These are phyloP conservation scores for Phoenoteleia sp. DNA, from an alignment of 2,888 invertebrate species.

Conservation along the genomic window DNA sequence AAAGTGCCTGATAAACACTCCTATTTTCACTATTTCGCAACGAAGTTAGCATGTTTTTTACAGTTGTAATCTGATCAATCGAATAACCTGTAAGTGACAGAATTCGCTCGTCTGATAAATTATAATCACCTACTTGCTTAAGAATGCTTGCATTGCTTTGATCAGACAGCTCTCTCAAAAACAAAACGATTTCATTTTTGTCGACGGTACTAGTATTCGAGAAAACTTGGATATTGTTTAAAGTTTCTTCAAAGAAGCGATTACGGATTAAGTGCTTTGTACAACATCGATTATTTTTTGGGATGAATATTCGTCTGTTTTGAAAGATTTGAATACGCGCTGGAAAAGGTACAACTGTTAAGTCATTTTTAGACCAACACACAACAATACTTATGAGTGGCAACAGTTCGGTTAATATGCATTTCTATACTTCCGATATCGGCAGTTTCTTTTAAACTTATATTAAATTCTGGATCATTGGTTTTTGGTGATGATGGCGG, in stretches of 20 bases:
- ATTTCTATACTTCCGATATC: no score
- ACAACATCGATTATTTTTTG: constrained; percentile 24
- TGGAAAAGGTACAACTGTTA: background rate
- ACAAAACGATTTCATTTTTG: background rate
- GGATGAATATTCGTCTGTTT: background rate
- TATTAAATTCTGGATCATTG: no score
- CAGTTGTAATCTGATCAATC: background rate
- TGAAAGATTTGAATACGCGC: background rate
- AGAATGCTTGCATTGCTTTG: background rate
- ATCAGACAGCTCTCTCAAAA: background rate
- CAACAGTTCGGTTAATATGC: no score
- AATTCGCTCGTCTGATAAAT: constrained; percentile 24
- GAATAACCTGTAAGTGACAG: constrained; percentile 24
- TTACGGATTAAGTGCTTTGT: constrained; percentile 20
- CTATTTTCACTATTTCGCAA: constrained; percentile 33
- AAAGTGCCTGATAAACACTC: constrained; percentile 29
- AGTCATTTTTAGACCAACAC: background rate
- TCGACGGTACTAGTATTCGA: background rate
- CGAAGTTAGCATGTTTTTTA: constrained; percentile 48
- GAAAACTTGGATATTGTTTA: background rate
- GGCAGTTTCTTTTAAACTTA: no score
- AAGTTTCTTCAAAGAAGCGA: background rate
- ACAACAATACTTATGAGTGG: no score
- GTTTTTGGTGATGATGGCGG: no score
- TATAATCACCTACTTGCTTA: constrained; percentile 17